A percentile compares a stretch with the other conserved stretches of the same genome.
Conservation (phyloP, 1,140 invertebrate species). For the Drosophila kepulauana region DNA sequence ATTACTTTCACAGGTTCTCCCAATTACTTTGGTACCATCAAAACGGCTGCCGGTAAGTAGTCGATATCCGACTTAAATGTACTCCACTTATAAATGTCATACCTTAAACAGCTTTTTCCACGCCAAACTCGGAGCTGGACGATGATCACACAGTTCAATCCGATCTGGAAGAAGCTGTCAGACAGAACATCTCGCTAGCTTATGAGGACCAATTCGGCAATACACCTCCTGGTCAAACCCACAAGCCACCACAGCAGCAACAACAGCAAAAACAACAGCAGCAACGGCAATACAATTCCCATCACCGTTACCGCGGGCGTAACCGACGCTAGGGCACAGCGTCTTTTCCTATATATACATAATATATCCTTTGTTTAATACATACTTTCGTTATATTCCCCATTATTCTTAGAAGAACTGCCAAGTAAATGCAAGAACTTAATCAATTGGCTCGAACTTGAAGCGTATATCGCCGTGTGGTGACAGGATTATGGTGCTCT, state of each 20-base stretch:
- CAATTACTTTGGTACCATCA: conserved; percentile 50
- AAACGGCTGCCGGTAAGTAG: conserved; percentile 55
- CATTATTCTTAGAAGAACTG: conserved; percentile 63
- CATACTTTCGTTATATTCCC: conserved; percentile 50
- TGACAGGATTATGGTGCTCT: conserved; percentile 68
- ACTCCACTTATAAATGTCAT: background rate
- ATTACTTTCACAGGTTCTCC: conserved; percentile 60
- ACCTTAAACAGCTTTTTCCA: conserved; percentile 54
- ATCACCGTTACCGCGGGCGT: conserved; percentile 71
- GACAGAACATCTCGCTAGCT: conserved; percentile 13
- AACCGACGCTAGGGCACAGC: conserved; percentile 56
- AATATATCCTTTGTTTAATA: conserved; percentile 15
- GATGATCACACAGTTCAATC: conserved; percentile 25
- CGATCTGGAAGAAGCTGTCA: conserved; percentile 29
- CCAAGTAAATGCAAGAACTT: conserved; percentile 55
- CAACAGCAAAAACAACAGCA: conserved; percentile 57
- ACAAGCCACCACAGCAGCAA: background rate
- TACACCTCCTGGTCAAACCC: background rate
- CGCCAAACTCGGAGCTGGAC: conserved; percentile 48
- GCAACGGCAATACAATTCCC: conserved; percentile 42
- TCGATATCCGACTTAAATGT: background rate
- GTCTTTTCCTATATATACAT: conserved; percentile 11
- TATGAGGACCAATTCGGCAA: background rate
- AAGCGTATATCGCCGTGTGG: conserved; percentile 69
- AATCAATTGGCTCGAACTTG: conserved; percentile 57